Evolutionary conservation across 2,888 invertebrate species (phyloP), one percentile per base, ranked within the genome.

Genomic region (Anorthoa munda): DNA sequence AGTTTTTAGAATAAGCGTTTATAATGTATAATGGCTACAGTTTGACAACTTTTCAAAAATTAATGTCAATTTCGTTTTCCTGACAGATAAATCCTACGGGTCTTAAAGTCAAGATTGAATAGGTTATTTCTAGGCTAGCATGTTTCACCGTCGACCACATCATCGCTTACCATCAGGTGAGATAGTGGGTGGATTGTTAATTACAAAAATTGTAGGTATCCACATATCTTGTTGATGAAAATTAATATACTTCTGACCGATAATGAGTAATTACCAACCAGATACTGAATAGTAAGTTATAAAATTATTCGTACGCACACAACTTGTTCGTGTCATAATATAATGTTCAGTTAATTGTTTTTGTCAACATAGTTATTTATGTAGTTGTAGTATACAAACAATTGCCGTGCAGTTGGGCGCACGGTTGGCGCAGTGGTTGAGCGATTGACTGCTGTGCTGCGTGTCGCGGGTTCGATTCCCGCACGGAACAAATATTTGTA

Each of bases 201-300:
- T 51, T n/a, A n/a, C 11, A 2, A 7, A n/a, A 18, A 4, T 11
- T 2, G 12, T 23, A 17, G 4, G 21, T 15, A 55, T 7, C 0
- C 18, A 45, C 11, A 2, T 26, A 21, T 26, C 18, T 45, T 13
- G 21, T 26, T 51, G 11, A 21, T 15, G 13, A 45, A 59, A 60
- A 50, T 21, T 7, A 39, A 50, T 39, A 15, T 17, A 39, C 12
- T 31, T 31, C 46, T 31, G 18, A 21, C 9, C 31, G 15, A 74
- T 13, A 58, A 23, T 71, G 12, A 48, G 55, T 73, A 56, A 74
- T 75, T 58, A 71, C 17, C n/a, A 21, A 23, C 17, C n/a, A 45
- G 15, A 11, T 58, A 21, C 39, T 59, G 23, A 59, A 74, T 2
- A 39, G 1, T 15, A 45, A 45, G 23, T 58, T 31, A 72, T 5